phyloP scores from a whole-genome alignment of 2,888 invertebrate species.

The Pollenia amentaria region DNA sequence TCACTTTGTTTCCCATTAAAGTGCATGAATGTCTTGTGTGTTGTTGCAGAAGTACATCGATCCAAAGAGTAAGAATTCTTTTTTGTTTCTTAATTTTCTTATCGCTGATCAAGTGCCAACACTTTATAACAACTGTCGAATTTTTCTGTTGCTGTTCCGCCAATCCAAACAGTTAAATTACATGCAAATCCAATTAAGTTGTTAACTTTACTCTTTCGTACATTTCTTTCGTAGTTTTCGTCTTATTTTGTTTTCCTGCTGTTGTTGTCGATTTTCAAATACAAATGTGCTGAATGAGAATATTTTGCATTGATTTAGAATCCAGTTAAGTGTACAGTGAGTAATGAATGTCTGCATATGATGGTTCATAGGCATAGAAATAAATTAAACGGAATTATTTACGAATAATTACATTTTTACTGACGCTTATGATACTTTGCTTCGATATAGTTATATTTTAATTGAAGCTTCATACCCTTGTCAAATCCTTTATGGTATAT shows the following conservation, averaged over 20 bases:
- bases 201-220: slow-evolving; percentile 75
- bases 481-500: no score
- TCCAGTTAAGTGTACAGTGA: slow-evolving; percentile 34
- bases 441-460: no score
- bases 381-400: background rate
- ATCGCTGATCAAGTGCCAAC: slow-evolving; percentile 77
- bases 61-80: slow-evolving; percentile 23
- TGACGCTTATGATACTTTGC: no score
- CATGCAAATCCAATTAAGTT: slow-evolving; percentile 83
- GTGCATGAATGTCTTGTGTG: slow-evolving; percentile 6
- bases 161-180: slow-evolving; percentile 83
- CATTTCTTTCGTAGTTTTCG: slow-evolving; percentile 45
- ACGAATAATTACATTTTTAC: no score
- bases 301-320: slow-evolving; percentile 50
- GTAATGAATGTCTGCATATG: background rate
- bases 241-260: slow-evolving; percentile 17
- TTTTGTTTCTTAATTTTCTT: slow-evolving; percentile 75
- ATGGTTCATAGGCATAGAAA: background rate
- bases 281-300: slow-evolving; percentile 27
- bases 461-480: no score
- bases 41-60: slow-evolving; percentile 11
- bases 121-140: slow-evolving; percentile 82
- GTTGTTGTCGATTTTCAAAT: slow-evolving; percentile 18
- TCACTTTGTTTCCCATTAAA: slow-evolving; percentile 55
- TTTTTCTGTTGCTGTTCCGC: slow-evolving; percentile 78